Percentiles rank a stretch among this genome's conserved stretches.
phyloP scores from a whole-genome alignment of 2,113 vertebrate genomes.

The Charadrius vociferus region DNA sequence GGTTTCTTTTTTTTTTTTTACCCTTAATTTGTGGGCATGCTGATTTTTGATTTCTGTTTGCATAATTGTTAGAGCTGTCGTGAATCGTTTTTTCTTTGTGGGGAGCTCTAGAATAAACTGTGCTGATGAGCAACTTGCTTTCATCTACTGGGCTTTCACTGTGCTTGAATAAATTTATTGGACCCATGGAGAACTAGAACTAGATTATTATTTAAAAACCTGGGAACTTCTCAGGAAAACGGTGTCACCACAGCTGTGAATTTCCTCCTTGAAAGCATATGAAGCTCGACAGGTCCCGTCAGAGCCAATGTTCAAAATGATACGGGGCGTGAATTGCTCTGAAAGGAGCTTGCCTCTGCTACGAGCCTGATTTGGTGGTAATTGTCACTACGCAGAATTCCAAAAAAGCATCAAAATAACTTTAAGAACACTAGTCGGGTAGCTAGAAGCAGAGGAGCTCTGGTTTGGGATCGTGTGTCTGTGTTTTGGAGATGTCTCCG shows the following conservation, averaged over 20 bases:
- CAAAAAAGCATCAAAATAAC: neutral
- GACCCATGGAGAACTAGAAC: neutral
- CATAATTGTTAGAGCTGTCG: slow-evolving; percentile 61
- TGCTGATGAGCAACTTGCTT: slow-evolving; percentile 16
- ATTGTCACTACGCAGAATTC: neutral
- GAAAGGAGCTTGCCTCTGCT: neutral
- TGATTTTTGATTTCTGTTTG: slow-evolving; percentile 44
- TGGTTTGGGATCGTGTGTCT: neutral
- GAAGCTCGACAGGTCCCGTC: neutral
- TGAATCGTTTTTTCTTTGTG: neutral
- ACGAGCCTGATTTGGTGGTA: neutral
- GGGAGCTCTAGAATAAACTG: neutral
- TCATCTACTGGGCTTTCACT: neutral
- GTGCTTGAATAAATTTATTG: neutral
- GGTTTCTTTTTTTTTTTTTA: neutral
- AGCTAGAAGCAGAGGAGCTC: slow-evolving; percentile 11
- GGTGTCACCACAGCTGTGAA: neutral
- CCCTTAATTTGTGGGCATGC: slow-evolving; percentile 60
- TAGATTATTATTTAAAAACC: neutral
- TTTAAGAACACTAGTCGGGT: neutral
- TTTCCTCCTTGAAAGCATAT: neutral
- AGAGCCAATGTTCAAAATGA: neutral
- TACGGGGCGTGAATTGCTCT: rapidly evolving
- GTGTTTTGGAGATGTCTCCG: rapidly evolving
- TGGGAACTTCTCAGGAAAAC: neutral